These are phyloP conservation scores for Tipula unca DNA, from an alignment of 2,888 invertebrate species.

Conservation along the genomic window DNA sequence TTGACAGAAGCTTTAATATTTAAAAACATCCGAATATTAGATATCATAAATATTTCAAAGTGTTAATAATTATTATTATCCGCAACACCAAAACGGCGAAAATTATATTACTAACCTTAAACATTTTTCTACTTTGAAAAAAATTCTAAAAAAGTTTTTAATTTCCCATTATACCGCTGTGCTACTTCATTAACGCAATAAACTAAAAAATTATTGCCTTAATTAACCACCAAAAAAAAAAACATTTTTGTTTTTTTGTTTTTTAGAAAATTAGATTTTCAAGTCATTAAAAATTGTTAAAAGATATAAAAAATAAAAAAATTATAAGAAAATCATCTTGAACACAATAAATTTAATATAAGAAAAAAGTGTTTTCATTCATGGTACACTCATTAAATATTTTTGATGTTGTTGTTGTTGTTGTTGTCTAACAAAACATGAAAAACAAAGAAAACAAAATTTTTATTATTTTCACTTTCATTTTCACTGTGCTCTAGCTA, in stretches of 20 bases:
- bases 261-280: background rate
- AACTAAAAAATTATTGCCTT: background rate
- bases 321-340: conserved; percentile 8
- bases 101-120: background rate
- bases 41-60: background rate
- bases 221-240: background rate
- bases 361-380: background rate
- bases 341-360: conserved; percentile 1
- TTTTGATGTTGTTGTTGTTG: background rate
- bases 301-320: background rate
- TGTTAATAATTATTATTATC: background rate
- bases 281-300: conserved; percentile 8
- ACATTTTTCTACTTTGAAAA: background rate
- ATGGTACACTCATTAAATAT: background rate
- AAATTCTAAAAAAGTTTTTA: background rate
- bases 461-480: background rate
- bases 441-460: background rate
- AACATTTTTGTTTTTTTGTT: background rate
- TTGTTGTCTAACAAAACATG: background rate
- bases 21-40: no score
- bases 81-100: background rate
- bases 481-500: background rate
- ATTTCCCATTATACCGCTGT: background rate
- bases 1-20: no score
- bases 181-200: background rate